These are phyloP conservation scores for Pituophis catenifer DNA, from an alignment of 2,113 vertebrate species.

Conservation along the genomic window DNA sequence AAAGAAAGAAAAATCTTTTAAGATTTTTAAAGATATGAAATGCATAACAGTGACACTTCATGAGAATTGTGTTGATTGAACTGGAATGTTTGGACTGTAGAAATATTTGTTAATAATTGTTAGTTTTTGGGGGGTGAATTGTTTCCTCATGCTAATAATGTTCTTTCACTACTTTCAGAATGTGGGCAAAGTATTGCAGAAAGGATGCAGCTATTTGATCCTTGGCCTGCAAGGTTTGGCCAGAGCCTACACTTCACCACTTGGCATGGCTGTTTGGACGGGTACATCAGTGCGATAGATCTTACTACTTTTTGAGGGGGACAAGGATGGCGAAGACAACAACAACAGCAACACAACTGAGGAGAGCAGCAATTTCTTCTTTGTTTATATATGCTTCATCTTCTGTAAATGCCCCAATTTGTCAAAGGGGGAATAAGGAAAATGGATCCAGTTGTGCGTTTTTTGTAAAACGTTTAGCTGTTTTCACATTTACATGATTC, in stretches of 20 bases:
- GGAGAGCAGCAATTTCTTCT: background rate
- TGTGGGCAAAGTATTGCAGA: conserved; percentile 78
- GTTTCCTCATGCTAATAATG: background rate
- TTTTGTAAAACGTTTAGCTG: background rate
- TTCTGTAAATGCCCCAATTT: conserved; percentile 1
- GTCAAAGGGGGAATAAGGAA: background rate
- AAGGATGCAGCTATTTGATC: conserved; percentile 85
- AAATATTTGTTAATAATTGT: background rate
- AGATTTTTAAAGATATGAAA: background rate
- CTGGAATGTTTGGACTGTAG: background rate
- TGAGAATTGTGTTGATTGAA: background rate
- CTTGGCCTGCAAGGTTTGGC: conserved; percentile 85
- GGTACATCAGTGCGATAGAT: conserved; percentile 66
- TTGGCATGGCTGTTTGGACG: conserved; percentile 73
- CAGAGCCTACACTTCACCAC: conserved; percentile 77
- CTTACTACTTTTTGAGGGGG: fast-evolving
- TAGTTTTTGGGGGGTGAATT: background rate
- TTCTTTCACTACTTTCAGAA: conserved; percentile 70
- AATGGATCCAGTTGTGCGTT: background rate
- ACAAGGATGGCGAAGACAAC: background rate
- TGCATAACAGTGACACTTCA: background rate
- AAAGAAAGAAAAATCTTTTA: background rate
- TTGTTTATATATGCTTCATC: background rate
- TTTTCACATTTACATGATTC: background rate
- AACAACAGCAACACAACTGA: background rate